phyloP scores from a whole-genome alignment of 2,797 vertebrate species.

The Dipus sagitta region DNA sequence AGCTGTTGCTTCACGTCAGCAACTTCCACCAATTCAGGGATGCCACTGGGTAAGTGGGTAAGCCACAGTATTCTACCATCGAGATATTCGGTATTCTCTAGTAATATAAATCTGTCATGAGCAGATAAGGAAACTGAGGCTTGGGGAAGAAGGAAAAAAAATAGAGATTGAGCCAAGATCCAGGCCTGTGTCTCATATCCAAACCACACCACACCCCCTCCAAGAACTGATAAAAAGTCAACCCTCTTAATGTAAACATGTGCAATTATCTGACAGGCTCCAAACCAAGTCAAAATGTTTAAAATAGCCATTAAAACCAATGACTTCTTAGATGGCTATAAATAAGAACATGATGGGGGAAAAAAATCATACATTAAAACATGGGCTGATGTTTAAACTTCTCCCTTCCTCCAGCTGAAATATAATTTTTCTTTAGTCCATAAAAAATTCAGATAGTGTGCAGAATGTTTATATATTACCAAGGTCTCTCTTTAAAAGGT shows the following conservation, averaged over 20 bases:
- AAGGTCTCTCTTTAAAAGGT: slow-evolving; percentile 92
- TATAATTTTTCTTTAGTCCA: slow-evolving; percentile 88
- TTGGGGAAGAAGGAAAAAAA: too few relatives aligned
- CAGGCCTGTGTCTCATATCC: not conserved
- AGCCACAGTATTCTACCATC: rapidly evolving
- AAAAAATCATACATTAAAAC: slow-evolving; percentile 72
- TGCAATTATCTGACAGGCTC: slow-evolving; percentile 76
- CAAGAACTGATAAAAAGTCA: not conserved
- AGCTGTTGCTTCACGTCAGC: slow-evolving; percentile 80
- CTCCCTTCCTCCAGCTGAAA: slow-evolving; percentile 87
- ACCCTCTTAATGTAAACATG: slow-evolving; percentile 74
- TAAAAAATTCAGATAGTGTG: slow-evolving; percentile 91
- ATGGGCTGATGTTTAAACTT: slow-evolving; percentile 85
- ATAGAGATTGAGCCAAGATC: not conserved
- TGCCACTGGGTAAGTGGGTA: slow-evolving; percentile 60
- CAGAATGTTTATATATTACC: slow-evolving; percentile 92
- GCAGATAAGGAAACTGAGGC: slow-evolving; percentile 53
- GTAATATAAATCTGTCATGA: not conserved
- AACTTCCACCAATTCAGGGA: slow-evolving; percentile 71
- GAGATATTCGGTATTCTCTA: too few relatives aligned
- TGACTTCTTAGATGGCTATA: slow-evolving; percentile 80
- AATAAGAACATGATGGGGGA: slow-evolving; percentile 78
- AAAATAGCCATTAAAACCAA: slow-evolving; percentile 77
- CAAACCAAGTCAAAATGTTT: slow-evolving; percentile 81
- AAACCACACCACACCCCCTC: too few relatives aligned